A percentile compares a stretch with the other conserved stretches of the same genome.
Conservation (phyloP, 2,797 vertebrate genomes). For the Orestias chungarensis region DNA sequence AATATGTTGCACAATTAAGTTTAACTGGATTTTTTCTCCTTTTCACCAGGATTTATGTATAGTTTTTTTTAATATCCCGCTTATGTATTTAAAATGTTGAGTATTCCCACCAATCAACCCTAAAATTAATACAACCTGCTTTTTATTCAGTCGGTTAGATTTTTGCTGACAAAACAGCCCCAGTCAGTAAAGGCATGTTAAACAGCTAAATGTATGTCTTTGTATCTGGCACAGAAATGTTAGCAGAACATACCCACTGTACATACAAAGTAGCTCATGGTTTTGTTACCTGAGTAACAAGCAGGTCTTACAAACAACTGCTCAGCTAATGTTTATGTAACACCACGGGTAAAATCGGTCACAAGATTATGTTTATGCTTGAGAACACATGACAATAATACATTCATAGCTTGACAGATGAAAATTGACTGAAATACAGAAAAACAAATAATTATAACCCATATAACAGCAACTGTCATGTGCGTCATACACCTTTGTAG, state of each 20-base stretch:
- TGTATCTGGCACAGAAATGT: too few species aligned
- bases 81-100: not conserved
- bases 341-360: not conserved
- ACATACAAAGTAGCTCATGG: not conserved
- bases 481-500: too few species aligned
- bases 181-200: not conserved
- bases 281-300: not conserved
- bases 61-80: too few species aligned
- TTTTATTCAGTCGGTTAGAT: too few species aligned
- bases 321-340: not conserved
- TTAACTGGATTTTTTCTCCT: not conserved
- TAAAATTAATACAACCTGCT: not conserved
- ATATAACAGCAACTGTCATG: too few species aligned
- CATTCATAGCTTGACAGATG: not conserved
- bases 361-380: not conserved
- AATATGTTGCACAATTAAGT: not conserved
- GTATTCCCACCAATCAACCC: not conserved
- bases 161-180: not conserved
- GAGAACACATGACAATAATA: too few species aligned
- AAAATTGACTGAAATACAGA: not conserved
- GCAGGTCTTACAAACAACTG: not conserved
- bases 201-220: not conserved
- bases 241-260: too few species aligned
- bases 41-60: not conserved
- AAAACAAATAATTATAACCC: too few species aligned